Percentiles rank a stretch among this genome's conserved stretches.
Conservation (phyloP, 2,797 vertebrate genomes). For the Pangasius macronema region DNA sequence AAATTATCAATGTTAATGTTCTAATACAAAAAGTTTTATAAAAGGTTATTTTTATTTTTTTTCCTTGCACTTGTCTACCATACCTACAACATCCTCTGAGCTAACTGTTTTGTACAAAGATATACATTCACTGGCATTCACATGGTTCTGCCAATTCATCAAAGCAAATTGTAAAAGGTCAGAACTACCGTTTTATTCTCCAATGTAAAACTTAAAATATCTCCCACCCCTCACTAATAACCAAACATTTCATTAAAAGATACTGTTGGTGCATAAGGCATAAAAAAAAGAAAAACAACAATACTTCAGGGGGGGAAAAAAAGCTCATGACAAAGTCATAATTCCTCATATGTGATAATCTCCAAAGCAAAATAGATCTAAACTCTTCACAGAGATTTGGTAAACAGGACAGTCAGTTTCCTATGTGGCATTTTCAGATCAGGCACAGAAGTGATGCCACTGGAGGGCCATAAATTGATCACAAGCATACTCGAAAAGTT, state of each 20-base stretch:
- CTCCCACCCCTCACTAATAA: slow-evolving; percentile 47
- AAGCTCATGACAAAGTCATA: slow-evolving; percentile 30
- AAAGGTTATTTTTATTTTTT: slow-evolving; percentile 86
- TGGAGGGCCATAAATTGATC: slow-evolving; percentile 64
- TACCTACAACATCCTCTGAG: slow-evolving; percentile 91
- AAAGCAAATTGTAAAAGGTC: slow-evolving; percentile 60
- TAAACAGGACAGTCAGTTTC: slow-evolving; percentile 51
- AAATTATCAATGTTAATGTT: slow-evolving; percentile 98
- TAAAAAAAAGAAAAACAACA: slow-evolving; percentile 36
- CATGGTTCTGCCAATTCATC: slow-evolving; percentile 72
- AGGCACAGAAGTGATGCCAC: slow-evolving; percentile 72
- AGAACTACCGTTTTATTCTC: slow-evolving; percentile 64
- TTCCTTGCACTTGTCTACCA: slow-evolving; percentile 85
- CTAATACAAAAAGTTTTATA: slow-evolving; percentile 99
- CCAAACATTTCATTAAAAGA: slow-evolving; percentile 48
- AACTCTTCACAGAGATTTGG: slow-evolving; percentile 56
- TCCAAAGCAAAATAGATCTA: slow-evolving; percentile 49
- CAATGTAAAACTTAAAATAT: slow-evolving; percentile 61
- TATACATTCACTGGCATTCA: slow-evolving; percentile 86
- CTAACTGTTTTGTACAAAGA: slow-evolving; percentile 87
- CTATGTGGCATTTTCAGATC: slow-evolving; percentile 59
- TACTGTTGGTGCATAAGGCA: slow-evolving; percentile 55
- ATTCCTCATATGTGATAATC: slow-evolving; percentile 42
- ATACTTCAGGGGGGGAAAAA: slow-evolving; percentile 38
- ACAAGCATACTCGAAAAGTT: slow-evolving; percentile 60